Evolutionary conservation across 1,140 invertebrate species (phyloP).

Genomic region (Armadillidium nasatum): DNA sequence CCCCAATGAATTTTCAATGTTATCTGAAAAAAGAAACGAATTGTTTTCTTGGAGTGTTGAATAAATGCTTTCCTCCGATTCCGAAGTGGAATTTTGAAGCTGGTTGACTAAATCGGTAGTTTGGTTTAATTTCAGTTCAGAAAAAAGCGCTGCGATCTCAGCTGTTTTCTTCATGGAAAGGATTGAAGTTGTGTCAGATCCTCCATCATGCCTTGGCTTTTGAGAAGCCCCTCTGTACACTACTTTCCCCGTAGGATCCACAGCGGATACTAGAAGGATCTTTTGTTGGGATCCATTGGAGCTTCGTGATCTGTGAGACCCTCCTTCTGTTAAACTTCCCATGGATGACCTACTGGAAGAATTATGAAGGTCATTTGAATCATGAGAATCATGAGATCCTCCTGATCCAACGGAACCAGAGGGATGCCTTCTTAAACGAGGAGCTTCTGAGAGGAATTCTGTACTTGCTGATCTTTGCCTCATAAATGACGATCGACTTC

Average conservation of each 20-base stretch:
- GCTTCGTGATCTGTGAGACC: constrained; percentile 45
- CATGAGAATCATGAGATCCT: constrained; percentile 2
- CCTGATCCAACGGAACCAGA: constrained; percentile 35
- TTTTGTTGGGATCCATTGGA: constrained; percentile 44
- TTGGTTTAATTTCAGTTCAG: constrained; percentile 58
- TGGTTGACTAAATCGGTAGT: constrained; percentile 47
- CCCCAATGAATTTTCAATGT: constrained; percentile 56
- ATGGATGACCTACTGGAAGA: constrained; percentile 25
- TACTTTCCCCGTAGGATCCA: constrained; percentile 54
- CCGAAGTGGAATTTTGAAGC: constrained; percentile 34
- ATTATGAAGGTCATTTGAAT: constrained; percentile 8
- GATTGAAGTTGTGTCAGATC: constrained; percentile 47
- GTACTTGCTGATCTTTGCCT: constrained; percentile 25
- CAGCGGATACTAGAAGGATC: constrained; percentile 56
- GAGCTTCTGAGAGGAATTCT: constrained; percentile 27
- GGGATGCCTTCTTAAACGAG: constrained; percentile 29
- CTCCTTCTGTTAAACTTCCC: constrained; percentile 4
- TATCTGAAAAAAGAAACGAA: constrained; percentile 47
- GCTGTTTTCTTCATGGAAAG: constrained; percentile 79
- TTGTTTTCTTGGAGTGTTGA: constrained; percentile 46
- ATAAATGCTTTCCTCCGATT: constrained; percentile 47
- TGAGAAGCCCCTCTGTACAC: constrained; percentile 47
- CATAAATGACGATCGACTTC: background rate
- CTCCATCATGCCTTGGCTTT: constrained; percentile 22
- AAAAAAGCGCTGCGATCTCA: constrained; percentile 79